Evolutionary conservation across 2,113 vertebrate genomes (phyloP), one percentile per base, ranked within the genome.

Genomic region (Galemys pyrenaicus): DNA sequence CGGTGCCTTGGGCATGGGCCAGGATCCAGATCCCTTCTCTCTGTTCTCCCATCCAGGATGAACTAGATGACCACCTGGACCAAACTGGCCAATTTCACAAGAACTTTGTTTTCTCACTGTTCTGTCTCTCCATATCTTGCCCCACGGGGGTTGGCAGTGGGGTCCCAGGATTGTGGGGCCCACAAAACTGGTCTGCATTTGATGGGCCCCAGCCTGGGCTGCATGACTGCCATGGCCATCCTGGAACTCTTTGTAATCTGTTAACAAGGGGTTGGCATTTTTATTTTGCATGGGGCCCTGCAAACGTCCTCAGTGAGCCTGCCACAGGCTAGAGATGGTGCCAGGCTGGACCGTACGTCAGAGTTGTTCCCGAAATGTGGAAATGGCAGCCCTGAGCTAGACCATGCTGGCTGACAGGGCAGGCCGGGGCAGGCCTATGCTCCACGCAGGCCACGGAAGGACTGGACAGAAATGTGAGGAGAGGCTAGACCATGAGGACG

Each of bases 281-380:
- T n/a, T 51, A 3, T 68, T 37, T 67, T 39, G 41, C 32, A 10
- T 26, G 1, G 3, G 49, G 56, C 28, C 44, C 51, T 75, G 39
- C 16, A 10, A 51, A 60, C 32, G 7, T 13, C 6, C 3, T 49
- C 2, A 1, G 15, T 0, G 2, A 17, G 41, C n/a, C 35, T 19
- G 77, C 41, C 26, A 8, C 62, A 26, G 78, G 44, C 35, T 11
- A 62, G 80, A 39, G 62, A 39, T 32, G 4, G n/a, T 22, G 15
- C 16, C 0, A 26, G 74, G 85, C 79, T 32, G 32, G 67, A 51
- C 44, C 15, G n/a, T 6, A 9, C 19, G 24, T 84, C 39, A 12
- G 56, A 46, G 32, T 6, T 1, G 20, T 2, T n/a, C 51, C 37
- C 4, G 2, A 0, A 1, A 5, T 0, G 9, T 3, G 1, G 24